Percentiles rank a stretch among this genome's conserved stretches.
These are phyloP conservation scores for Dryoscopus gambensis DNA, from an alignment of 2,113 vertebrate species.

Conservation along the genomic window DNA sequence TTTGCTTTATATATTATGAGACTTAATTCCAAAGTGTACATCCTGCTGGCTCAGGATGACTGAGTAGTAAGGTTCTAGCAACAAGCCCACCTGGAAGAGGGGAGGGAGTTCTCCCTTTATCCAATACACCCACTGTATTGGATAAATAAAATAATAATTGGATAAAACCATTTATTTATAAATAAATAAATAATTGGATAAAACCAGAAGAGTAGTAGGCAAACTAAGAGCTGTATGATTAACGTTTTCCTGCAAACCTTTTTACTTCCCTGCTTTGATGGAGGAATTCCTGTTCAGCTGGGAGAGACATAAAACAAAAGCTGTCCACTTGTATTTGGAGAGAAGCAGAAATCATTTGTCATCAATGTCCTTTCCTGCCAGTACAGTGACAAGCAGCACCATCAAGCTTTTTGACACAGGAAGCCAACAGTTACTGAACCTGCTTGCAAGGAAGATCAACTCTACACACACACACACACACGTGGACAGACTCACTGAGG, in stretches of 20 bases:
- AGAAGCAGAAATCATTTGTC: neutral
- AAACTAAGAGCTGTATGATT: neutral
- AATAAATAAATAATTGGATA: too few species aligned
- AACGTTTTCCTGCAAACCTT: neutral
- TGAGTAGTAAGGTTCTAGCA: neutral
- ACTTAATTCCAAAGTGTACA: neutral
- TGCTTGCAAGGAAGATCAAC: neutral
- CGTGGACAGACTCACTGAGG: neutral
- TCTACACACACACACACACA: neutral
- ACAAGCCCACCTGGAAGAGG: neutral
- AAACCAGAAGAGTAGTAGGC: neutral
- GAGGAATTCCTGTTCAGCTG: neutral
- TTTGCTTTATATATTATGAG: neutral
- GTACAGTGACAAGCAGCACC: neutral
- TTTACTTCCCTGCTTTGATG: slow-evolving; percentile 23
- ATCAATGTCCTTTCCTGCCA: neutral
- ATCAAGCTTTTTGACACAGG: neutral
- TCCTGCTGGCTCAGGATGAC: neutral
- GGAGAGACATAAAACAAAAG: slow-evolving; percentile 19
- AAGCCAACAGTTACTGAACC: neutral
- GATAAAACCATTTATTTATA: too few species aligned
- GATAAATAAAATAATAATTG: too few species aligned
- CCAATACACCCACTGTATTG: neutral
- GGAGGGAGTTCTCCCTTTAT: neutral
- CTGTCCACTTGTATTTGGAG: neutral